Percentiles rank a stretch among this genome's conserved stretches.
These are phyloP conservation scores for Apis dorsata DNA, from an alignment of 1,140 invertebrate species.

Conservation along the genomic window DNA sequence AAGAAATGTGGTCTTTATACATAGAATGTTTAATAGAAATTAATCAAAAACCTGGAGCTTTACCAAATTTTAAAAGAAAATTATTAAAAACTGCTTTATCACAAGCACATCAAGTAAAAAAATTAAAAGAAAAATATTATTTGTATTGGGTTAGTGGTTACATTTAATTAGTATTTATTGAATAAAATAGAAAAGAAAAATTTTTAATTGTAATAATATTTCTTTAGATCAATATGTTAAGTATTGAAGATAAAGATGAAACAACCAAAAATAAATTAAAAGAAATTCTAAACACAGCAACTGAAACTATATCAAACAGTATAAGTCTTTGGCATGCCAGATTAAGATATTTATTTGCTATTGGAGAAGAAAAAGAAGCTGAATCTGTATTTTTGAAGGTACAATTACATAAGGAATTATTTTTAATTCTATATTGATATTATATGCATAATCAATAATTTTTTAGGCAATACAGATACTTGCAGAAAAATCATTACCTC, in stretches of 20 bases:
- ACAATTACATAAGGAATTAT: slow-evolving; percentile 2
- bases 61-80: slow-evolving; percentile 79
- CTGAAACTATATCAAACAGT: slow-evolving; percentile 75
- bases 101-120: slow-evolving; percentile 76
- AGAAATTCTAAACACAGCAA: slow-evolving; percentile 77
- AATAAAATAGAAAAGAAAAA: slow-evolving; percentile 18
- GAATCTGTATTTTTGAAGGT: slow-evolving; percentile 72
- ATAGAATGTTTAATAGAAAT: slow-evolving; percentile 80
- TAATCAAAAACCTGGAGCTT: slow-evolving; percentile 69
- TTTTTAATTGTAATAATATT: slow-evolving; percentile 26
- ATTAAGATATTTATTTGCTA: slow-evolving; percentile 74
- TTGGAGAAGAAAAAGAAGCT: slow-evolving; percentile 69
- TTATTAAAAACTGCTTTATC: slow-evolving; percentile 77
- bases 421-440: background rate
- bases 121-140: slow-evolving; percentile 80
- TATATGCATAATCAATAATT: slow-evolving; percentile 1
- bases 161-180: background rate
- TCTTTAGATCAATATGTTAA: slow-evolving; percentile 74
- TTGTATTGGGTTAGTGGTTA: slow-evolving; percentile 77
- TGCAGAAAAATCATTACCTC: slow-evolving; percentile 73
- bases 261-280: slow-evolving; percentile 68
- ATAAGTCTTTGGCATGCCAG: slow-evolving; percentile 78
- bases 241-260: slow-evolving; percentile 66
- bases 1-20: slow-evolving; percentile 81
- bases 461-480: slow-evolving; percentile 73